Percentiles rank a stretch among this genome's conserved stretches.
These are phyloP conservation scores for Aviceda subcristata DNA, from an alignment of 2,113 vertebrate species.

Conservation along the genomic window DNA sequence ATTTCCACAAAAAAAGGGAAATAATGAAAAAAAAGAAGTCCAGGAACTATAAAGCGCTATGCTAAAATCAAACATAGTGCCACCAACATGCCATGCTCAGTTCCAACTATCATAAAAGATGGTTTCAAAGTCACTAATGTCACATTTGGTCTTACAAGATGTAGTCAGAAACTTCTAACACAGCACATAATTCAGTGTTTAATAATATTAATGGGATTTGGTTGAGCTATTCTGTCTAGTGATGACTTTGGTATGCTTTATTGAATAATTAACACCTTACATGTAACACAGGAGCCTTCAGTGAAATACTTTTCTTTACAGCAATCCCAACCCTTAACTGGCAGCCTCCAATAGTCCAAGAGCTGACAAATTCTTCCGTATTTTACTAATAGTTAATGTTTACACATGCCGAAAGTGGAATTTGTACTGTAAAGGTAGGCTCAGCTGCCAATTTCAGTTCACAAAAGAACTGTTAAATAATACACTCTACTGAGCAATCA, in stretches of 20 bases:
- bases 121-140: background rate
- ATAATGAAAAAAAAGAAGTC: background rate
- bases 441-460: background rate
- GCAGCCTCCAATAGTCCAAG: background rate
- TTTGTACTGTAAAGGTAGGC: background rate
- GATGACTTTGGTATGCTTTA: background rate
- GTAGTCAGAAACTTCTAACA: background rate
- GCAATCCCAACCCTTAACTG: background rate
- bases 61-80: background rate
- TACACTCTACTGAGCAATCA: background rate
- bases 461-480: background rate
- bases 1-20: background rate
- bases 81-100: background rate
- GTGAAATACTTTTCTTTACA: background rate
- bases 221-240: background rate
- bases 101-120: background rate
- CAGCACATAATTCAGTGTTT: background rate
- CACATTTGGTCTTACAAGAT: background rate
- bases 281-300: background rate
- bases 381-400: slow-evolving; percentile 1
- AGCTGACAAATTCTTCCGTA: background rate
- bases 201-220: background rate
- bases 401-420: background rate
- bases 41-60: background rate
- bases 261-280: background rate